These are phyloP conservation scores for Oryzias woworae DNA, from an alignment of 2,113 vertebrate species.

Conservation along the genomic window DNA sequence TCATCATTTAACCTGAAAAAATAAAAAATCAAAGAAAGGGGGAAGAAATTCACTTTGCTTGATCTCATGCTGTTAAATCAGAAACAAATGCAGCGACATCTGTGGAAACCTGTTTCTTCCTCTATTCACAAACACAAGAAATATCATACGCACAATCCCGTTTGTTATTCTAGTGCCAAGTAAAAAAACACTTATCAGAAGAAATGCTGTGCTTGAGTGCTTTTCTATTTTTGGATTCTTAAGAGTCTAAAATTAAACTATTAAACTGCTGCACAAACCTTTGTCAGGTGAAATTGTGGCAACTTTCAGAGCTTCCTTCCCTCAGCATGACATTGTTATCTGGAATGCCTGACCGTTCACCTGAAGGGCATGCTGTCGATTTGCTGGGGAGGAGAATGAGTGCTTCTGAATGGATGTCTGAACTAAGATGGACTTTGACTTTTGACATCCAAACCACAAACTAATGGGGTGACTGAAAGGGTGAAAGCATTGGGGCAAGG, in stretches of 20 bases:
- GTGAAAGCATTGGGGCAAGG: not conserved
- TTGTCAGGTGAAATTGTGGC: constrained; percentile 6
- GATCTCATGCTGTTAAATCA: too few species aligned
- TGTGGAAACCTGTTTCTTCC: too few species aligned
- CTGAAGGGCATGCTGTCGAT: constrained; percentile 12
- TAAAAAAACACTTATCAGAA: not conserved
- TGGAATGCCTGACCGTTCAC: not conserved
- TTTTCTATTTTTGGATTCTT: constrained; percentile 6
- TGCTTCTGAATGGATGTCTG: not conserved
- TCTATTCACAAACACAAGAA: too few species aligned
- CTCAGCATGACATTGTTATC: constrained; percentile 4
- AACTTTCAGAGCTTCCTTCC: not conserved
- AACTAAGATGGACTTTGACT: constrained; percentile 17
- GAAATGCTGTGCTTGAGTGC: not conserved
- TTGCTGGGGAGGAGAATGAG: constrained; percentile 7
- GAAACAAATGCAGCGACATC: too few species aligned
- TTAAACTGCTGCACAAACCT: not conserved
- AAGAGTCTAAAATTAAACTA: not conserved
- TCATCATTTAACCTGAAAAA: too few species aligned
- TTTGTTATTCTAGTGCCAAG: not conserved
- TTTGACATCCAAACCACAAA: constrained; percentile 9
- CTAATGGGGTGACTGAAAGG: not conserved
- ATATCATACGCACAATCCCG: not conserved
- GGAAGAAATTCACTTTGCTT: too few species aligned
- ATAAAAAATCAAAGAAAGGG: too few species aligned